Conservation (phyloP, 2,113 vertebrate species). For the Urocolius indicus region DNA sequence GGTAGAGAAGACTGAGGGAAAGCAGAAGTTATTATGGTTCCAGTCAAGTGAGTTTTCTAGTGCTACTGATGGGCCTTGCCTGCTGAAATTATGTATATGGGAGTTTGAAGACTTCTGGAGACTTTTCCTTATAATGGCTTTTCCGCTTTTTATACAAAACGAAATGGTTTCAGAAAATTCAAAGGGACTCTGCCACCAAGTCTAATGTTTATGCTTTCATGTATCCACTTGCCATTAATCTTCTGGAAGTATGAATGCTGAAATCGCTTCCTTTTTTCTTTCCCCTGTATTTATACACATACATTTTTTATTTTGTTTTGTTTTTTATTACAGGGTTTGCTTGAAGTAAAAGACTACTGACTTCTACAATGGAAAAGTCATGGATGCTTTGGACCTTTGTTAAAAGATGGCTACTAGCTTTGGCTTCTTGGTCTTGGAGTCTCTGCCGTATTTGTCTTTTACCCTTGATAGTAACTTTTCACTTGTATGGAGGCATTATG, state of each 20-base stretch:
- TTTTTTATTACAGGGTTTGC: conserved; percentile 67
- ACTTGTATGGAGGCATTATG: conserved; percentile 91
- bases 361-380: conserved; percentile 93
- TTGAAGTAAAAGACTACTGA: conserved; percentile 64
- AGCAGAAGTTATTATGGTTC: neutral
- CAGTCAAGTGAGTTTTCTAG: neutral
- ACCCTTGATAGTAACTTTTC: conserved; percentile 96
- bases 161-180: neutral
- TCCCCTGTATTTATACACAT: neutral
- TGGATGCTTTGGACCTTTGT: conserved; percentile 92
- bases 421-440: conserved; percentile 95
- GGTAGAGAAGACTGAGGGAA: neutral
- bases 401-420: conserved; percentile 87
- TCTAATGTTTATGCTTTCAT: neutral
- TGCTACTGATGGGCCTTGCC: neutral
- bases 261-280: neutral
- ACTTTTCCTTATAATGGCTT: neutral
- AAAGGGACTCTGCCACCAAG: neutral
- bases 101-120: neutral
- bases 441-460: conserved; percentile 95
- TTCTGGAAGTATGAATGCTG: neutral
- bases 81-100: neutral
- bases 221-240: neutral
- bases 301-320: conserved; percentile 21
- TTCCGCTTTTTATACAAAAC: neutral